Evolutionary conservation across 2,797 vertebrate genomes (phyloP).

Genomic region (Florisuga fusca): DNA sequence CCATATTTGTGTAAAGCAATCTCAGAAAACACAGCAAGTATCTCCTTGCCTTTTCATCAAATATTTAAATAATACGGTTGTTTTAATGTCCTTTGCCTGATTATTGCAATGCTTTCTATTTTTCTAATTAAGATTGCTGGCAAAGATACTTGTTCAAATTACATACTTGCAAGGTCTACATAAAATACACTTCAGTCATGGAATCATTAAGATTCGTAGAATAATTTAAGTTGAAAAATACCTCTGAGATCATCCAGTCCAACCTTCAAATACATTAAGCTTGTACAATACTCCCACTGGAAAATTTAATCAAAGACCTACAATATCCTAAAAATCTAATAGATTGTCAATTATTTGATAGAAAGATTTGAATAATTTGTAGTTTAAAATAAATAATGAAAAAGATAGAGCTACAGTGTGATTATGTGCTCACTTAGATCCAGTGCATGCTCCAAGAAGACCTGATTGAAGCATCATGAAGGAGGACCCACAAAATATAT

Average conservation of each 20-base stretch:
- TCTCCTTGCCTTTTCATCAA: neutral
- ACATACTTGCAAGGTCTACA: accelerated
- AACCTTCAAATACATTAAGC: neutral
- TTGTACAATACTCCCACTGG: neutral
- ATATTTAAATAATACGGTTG: neutral
- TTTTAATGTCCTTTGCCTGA: neutral
- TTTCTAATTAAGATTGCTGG: neutral
- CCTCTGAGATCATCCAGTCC: too few relatives aligned
- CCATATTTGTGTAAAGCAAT: neutral
- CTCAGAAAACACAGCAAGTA: neutral
- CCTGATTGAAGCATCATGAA: neutral
- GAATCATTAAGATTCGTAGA: too few relatives aligned
- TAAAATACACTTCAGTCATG: neutral
- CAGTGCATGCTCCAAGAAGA: neutral
- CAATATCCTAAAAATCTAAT: neutral
- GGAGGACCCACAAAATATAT: neutral
- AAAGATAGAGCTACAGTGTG: neutral
- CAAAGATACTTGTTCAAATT: neutral
- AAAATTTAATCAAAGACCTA: neutral
- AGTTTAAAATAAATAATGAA: neutral
- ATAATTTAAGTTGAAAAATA: too few relatives aligned
- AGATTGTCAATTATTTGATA: neutral
- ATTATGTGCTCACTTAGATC: neutral
- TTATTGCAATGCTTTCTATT: neutral
- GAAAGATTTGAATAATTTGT: neutral